Conservation (phyloP, 2,888 invertebrate genomes). For the Cephalotes varians region DNA sequence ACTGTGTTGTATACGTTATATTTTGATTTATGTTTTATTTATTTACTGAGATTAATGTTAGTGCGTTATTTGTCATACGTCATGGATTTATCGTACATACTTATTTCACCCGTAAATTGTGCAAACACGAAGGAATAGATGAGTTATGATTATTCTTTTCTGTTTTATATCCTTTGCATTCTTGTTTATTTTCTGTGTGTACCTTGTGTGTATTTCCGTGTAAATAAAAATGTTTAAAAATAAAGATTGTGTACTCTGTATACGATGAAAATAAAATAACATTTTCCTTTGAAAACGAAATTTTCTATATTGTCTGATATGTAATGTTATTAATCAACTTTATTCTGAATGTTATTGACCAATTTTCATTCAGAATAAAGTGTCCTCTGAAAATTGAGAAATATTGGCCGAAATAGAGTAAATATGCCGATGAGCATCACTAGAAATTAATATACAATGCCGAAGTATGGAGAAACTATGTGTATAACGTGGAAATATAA, state of each 20-base stretch:
- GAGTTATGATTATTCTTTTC: slow-evolving; percentile 8
- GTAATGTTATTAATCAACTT: background rate
- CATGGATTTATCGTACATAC: slow-evolving; percentile 24
- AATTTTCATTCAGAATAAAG: background rate
- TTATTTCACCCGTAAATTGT: slow-evolving; percentile 33
- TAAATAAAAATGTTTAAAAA: background rate
- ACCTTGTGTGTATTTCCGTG: background rate
- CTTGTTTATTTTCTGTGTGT: too few relatives aligned
- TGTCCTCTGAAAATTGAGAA: background rate
- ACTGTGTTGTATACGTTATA: background rate
- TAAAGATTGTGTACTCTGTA: background rate
- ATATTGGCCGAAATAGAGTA: background rate
- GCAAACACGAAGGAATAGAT: background rate
- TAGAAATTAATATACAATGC: background rate
- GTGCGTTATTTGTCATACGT: slow-evolving; percentile 33
- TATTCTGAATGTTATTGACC: too few relatives aligned
- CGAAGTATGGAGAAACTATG: background rate
- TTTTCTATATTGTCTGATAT: background rate
- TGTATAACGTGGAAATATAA: background rate
- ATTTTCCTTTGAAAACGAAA: background rate
- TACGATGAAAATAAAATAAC: slow-evolving; percentile 1
- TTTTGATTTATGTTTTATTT: slow-evolving; percentile 16
- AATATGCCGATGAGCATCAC: background rate
- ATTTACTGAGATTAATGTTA: slow-evolving; percentile 36
- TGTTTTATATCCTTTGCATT: background rate